Evolutionary conservation across 2,888 invertebrate species (phyloP).

Genomic region (Orthosia cruda): DNA sequence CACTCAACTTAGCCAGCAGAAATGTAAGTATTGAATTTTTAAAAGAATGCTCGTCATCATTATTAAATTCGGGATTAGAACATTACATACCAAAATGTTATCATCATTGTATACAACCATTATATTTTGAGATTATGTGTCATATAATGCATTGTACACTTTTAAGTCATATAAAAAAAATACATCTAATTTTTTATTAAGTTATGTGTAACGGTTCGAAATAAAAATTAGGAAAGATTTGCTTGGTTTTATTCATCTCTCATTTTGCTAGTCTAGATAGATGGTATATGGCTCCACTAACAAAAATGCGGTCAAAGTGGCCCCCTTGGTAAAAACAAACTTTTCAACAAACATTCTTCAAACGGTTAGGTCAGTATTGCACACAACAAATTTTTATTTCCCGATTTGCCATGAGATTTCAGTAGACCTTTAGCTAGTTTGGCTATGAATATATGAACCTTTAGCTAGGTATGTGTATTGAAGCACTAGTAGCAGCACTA

Average conservation of each 20-base stretch:
- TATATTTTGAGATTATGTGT: conserved; percentile 89
- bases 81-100: conserved; percentile 75
- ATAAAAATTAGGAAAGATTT: conserved; percentile 83
- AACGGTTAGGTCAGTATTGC: too few relatives aligned
- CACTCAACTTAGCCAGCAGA: conserved; percentile 44
- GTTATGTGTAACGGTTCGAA: conserved; percentile 87
- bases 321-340: neutral
- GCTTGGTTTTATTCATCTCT: conserved; percentile 56
- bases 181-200: conserved; percentile 78
- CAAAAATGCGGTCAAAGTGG: neutral
- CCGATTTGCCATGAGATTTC: too few relatives aligned
- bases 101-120: conserved; percentile 82
- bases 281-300: neutral
- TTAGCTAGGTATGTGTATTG: too few relatives aligned
- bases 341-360: too few relatives aligned
- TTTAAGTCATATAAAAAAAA: conserved; percentile 62
- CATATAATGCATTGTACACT: conserved; percentile 75
- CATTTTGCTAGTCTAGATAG: neutral
- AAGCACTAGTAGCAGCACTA: too few relatives aligned
- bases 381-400: too few relatives aligned
- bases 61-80: conserved; percentile 58
- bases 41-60: conserved; percentile 54
- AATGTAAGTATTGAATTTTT: conserved; percentile 59
- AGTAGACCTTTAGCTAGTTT: too few relatives aligned
- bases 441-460: too few relatives aligned